phyloP scores from a whole-genome alignment of 2,888 invertebrate species.

The Nephrotoma flavescens region DNA sequence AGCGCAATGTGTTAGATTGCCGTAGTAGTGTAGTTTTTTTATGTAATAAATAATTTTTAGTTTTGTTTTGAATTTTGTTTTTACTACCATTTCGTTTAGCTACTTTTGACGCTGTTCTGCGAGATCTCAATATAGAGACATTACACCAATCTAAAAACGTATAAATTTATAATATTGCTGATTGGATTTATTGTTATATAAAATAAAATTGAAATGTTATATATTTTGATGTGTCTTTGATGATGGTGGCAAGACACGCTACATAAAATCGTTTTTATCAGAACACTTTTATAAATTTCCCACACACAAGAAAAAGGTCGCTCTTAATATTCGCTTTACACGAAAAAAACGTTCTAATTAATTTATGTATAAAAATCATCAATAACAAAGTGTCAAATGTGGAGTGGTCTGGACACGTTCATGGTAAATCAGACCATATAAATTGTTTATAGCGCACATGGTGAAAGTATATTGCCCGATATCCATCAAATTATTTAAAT shows the following conservation, averaged over 20 bases:
- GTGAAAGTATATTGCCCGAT: not conserved
- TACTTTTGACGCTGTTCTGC: not conserved
- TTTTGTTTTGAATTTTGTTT: not conserved
- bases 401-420: not conserved
- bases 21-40: not conserved
- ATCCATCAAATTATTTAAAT: not conserved
- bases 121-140: not conserved
- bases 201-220: not conserved
- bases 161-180: not conserved
- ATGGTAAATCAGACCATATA: not conserved
- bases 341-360: not conserved
- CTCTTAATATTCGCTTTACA: not conserved
- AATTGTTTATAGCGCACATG: not conserved
- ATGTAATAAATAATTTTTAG: not conserved
- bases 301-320: not conserved
- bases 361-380: not conserved
- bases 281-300: not conserved
- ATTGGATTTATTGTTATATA: not conserved
- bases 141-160: not conserved
- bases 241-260: not conserved
- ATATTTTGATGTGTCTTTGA: not conserved
- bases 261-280: not conserved
- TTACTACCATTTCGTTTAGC: not conserved
- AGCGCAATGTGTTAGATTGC: not conserved
- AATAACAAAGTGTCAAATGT: not conserved